Evolutionary conservation across 2,797 vertebrate genomes (phyloP).

Genomic region (Artibeus lituratus): DNA sequence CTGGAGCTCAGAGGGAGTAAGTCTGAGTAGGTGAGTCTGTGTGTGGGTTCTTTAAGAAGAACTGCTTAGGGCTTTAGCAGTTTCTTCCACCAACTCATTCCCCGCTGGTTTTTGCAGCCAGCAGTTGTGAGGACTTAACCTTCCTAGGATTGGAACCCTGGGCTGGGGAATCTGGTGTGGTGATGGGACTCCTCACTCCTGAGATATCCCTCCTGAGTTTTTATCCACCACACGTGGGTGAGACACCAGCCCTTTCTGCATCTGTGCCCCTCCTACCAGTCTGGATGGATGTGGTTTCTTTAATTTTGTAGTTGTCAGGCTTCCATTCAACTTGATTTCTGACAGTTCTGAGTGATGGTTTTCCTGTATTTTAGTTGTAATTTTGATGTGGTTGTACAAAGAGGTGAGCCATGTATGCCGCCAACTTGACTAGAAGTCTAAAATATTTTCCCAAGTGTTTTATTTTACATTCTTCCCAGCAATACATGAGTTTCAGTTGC

Average conservation of each 20-base stretch:
- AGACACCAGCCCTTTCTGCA: background rate
- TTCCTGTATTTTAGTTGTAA: background rate
- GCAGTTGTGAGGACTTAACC: background rate
- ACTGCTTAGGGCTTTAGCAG: background rate
- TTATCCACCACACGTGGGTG: background rate
- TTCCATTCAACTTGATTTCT: background rate
- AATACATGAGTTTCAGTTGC: background rate
- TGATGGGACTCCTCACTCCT: background rate
- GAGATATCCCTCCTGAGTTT: background rate
- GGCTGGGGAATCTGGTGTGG: background rate
- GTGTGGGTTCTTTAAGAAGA: background rate
- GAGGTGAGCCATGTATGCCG: background rate
- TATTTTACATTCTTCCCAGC: background rate
- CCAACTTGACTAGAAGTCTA: background rate
- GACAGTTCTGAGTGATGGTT: background rate
- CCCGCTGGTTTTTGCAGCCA: background rate
- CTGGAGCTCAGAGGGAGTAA: background rate
- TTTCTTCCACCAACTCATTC: background rate
- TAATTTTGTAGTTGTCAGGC: background rate
- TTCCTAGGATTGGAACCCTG: background rate
- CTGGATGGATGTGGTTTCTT: background rate
- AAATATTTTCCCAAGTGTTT: background rate
- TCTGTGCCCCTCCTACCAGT: background rate
- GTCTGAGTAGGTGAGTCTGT: background rate
- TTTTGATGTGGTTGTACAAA: background rate